Evolutionary conservation across 53 echinoderm and acorn worm species (phyloP).

Genomic region (Temnopleurus reevesii): DNA sequence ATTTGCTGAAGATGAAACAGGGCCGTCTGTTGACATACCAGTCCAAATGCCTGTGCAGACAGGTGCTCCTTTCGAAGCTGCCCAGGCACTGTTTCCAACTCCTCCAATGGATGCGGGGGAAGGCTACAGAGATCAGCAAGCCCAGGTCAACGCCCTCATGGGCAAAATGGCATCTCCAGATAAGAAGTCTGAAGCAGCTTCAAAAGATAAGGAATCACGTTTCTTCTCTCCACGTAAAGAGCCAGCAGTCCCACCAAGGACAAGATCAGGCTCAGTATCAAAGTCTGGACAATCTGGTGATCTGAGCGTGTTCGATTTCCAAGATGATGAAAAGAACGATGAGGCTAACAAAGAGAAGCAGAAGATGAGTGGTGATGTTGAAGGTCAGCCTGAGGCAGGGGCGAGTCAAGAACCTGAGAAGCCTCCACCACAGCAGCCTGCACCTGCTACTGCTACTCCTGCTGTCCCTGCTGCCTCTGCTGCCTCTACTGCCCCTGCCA

Average conservation of each 20-base stretch:
- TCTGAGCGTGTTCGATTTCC: slow-evolving; percentile 83
- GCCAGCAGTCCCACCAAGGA: background rate
- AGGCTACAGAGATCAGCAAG: background rate
- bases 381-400: slow-evolving; percentile 54
- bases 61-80: background rate
- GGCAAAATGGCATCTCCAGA: slow-evolving; percentile 58
- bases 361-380: slow-evolving; percentile 57
- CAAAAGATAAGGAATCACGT: slow-evolving; percentile 57
- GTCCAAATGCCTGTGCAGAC: slow-evolving; percentile 22
- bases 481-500: slow-evolving; percentile 8
- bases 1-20: slow-evolving; percentile 70
- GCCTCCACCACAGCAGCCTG: background rate
- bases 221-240: slow-evolving; percentile 70
- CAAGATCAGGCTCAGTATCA: slow-evolving; percentile 64
- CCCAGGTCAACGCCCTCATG: background rate
- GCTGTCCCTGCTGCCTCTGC: too few species aligned
- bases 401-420: background rate
- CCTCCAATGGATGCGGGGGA: background rate
- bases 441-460: too few species aligned
- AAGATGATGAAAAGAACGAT: slow-evolving; percentile 75
- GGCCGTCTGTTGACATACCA: background rate
- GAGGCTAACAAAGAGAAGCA: slow-evolving; percentile 10
- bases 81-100: background rate
- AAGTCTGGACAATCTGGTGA: slow-evolving; percentile 64
- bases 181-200: slow-evolving; percentile 34